These are phyloP conservation scores for Anoplopoma fimbria DNA, from an alignment of 2,113 vertebrate species.

Conservation along the genomic window DNA sequence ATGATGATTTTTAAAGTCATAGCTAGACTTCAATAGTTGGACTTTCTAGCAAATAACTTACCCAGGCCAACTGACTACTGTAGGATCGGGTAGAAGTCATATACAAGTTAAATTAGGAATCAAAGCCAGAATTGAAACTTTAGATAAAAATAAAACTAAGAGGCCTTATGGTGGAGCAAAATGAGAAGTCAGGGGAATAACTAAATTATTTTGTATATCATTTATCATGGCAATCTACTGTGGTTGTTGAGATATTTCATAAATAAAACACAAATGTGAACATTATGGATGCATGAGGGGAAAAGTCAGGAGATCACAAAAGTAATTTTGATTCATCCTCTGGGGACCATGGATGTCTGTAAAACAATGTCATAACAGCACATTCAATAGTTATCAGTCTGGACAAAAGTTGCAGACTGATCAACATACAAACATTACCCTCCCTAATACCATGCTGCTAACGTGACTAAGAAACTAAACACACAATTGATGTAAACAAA, in stretches of 20 bases:
- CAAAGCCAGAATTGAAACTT: background rate
- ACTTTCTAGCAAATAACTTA: slow-evolving; percentile 1
- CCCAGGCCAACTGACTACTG: background rate
- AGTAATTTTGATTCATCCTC: background rate
- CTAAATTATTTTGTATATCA: background rate
- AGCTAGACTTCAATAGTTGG: slow-evolving; percentile 7
- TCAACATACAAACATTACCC: background rate
- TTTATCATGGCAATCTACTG: background rate
- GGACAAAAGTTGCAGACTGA: background rate
- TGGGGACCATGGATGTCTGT: background rate
- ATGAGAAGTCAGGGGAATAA: background rate
- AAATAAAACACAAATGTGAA: background rate
- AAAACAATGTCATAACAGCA: background rate
- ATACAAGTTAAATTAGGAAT: background rate
- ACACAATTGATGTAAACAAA: slow-evolving; percentile 2
- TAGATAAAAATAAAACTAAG: background rate
- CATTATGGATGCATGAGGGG: background rate
- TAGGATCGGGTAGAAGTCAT: background rate
- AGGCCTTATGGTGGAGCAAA: background rate
- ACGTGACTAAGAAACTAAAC: background rate
- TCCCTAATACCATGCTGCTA: background rate
- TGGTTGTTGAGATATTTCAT: background rate
- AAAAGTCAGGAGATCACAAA: background rate
- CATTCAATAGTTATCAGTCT: background rate
- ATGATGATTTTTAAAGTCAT: slow-evolving; percentile 17